Base-by-base conservation (phyloP, 2,797 vertebrate genomes). In the Gastrophryne carolinensis region DNA sequence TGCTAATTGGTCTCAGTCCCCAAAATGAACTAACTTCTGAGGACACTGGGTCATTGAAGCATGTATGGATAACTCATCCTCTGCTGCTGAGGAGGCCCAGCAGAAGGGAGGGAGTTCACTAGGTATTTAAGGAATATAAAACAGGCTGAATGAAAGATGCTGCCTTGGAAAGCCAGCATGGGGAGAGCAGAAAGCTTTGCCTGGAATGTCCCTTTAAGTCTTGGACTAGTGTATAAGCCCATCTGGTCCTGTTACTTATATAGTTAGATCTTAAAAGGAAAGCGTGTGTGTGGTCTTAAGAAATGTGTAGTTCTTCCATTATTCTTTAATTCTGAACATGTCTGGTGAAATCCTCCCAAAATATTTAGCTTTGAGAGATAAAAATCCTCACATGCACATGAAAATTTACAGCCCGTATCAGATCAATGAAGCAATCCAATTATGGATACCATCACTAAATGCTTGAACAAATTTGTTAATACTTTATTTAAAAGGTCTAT, bases 231-330 rank as follows among this genome's bases (percentile, higher is more conserved):
- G 32, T 62, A 44, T 52, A 26, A 39, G 15, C 39, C 26, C 17
- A 24, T 75, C 24, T 75, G 63, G 63, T 68, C 73, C 73, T 60
- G 73, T 60, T 23, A 50, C 15, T 63, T 21, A 56, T 50, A 44
- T 63, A 52, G 26, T 10, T 13, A 60, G 27, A 60, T 37, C 26
- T 47, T 39, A 24, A 21, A 52, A 8, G 23, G 39, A 50, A 61
- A 49, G 30, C 23, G 11, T 9, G 34, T 61, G 73, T 75, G 73
- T 75, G 73, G 73, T 75, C 73, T 61, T 13, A 26, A 44, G 17
- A 4, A 47, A 15, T 62, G 1, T 13, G 13, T 5, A 7, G 1
- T 68, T n/a, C 23, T 35, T 52, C 52, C 19, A 57, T 29, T 19
- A 5, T 26, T 69, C 34, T 17, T 32, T 7, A 49, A 13, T 58